Percentiles rank a stretch among this genome's conserved stretches.
Conservation (phyloP, 1,140 invertebrate species). For the Danaus melanippus region DNA sequence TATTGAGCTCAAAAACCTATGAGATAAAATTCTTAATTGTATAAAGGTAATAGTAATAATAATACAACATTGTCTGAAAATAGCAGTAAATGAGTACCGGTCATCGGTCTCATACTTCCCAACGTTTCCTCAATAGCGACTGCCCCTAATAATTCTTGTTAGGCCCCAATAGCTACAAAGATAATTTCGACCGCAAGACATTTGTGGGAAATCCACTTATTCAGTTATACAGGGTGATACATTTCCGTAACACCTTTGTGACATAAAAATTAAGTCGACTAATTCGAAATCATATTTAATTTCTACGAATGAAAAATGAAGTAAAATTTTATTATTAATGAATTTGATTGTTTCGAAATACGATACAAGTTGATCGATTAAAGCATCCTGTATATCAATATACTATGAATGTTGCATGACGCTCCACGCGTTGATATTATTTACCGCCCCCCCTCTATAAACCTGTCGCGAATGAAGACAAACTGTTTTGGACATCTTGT, state of each 20-base stretch:
- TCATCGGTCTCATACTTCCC: slow-evolving; percentile 22
- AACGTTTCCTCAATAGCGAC: slow-evolving; percentile 20
- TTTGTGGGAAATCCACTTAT: slow-evolving; percentile 44
- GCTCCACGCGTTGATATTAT: slow-evolving; percentile 59
- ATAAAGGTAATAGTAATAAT: too few species aligned
- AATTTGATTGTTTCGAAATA: background rate
- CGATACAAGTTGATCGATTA: background rate
- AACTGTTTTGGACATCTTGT: slow-evolving; percentile 53
- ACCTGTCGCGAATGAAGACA: slow-evolving; percentile 64
- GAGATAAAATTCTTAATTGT: too few species aligned
- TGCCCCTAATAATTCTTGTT: slow-evolving; percentile 45
- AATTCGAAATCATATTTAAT: background rate
- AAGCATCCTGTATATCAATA: slow-evolving; percentile 35
- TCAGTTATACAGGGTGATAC: slow-evolving; percentile 28
- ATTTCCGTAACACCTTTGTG: slow-evolving; percentile 2
- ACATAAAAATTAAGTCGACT: background rate
- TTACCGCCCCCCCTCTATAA: slow-evolving; percentile 60
- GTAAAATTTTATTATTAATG: too few species aligned
- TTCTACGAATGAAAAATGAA: too few species aligned
- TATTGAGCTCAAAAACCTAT: too few species aligned
- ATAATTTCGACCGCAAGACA: slow-evolving; percentile 38
- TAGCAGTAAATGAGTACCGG: slow-evolving; percentile 14
- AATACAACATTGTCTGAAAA: too few species aligned
- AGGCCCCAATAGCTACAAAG: slow-evolving; percentile 40
- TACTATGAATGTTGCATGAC: slow-evolving; percentile 66